A percentile compares a stretch with the other conserved stretches of the same genome.
These are phyloP conservation scores for Diploptera punctata DNA, from an alignment of 2,888 invertebrate species.

Conservation along the genomic window DNA sequence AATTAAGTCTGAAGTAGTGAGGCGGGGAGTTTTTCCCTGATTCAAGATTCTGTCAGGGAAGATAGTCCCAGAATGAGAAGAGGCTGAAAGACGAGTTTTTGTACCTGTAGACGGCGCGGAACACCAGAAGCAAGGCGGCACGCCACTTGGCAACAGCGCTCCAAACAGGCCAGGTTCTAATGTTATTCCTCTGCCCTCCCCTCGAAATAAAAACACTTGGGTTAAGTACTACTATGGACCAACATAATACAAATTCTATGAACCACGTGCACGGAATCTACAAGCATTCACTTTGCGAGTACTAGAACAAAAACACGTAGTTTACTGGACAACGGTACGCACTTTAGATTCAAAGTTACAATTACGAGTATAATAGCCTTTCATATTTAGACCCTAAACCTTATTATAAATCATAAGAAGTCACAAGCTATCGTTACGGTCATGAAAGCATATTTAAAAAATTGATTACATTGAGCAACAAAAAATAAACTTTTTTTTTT, in stretches of 20 bases:
- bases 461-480: no score
- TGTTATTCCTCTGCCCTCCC: neutral
- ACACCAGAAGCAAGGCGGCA: constrained; percentile 22
- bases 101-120: constrained; percentile 17
- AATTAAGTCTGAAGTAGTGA: neutral
- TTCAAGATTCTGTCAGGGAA: neutral
- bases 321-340: no score
- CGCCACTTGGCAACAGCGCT: constrained; percentile 25
- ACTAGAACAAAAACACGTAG: no score
- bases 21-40: neutral
- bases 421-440: no score
- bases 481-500: no score
- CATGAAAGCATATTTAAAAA: no score
- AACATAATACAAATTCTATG: neutral
- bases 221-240: neutral
- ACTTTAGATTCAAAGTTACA: no score
- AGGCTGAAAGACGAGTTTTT: constrained; percentile 13
- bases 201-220: constrained; percentile 8
- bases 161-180: constrained; percentile 16
- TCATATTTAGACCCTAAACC: no score
- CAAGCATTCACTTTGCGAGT: no score
- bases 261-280: constrained; percentile 1
- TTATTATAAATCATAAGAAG: no score
- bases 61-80: neutral
- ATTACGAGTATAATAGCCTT: no score